Base-by-base conservation (phyloP, 1,140 invertebrate species). In the Stegodyphus mimosarum region DNA sequence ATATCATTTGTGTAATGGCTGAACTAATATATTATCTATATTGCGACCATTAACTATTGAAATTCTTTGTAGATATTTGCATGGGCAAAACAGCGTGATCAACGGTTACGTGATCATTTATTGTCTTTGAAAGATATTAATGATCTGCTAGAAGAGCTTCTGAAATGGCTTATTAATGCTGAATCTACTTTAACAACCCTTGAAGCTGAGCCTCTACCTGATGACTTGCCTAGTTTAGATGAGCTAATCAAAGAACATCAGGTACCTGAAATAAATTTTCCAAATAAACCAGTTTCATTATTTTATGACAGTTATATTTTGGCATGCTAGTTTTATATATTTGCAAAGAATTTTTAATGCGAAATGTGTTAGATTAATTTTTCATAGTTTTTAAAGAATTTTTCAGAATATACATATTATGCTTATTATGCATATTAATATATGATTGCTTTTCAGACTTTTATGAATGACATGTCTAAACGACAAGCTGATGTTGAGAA, bases 401-500 rank as follows among this genome's bases (percentile, higher is more conserved):
- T 33, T 3, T 3, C 3, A 33, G 33, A 33, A 1, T 33, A 33
- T 33, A 33, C 33, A 33, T 33, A 33, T 33, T 33, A 33, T 33
- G 33, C 33, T 33, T 33, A 33, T 33, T 33, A 33, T 33, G 33
- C 33, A 33, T 3, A 33, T 33, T 33, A 33, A 33, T 33, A 33
- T 33, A 33, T 33, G 33, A 33, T 13, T 18, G 7, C 7, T 17
- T 74, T 72, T 13, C 69, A 87, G 86, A 13, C 18, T 69, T 95
- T 97, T 87, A 98, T 97, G 96, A 96, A 97, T 89, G 95, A 95
- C 89, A 96, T 96, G 11, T 94, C 95, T 87, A 94, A 94, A 88
- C 90, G 95, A 73, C 96, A 97, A 90, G 92, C 93, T 69, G 96
- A 97, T 89, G 95, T 97, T n/a, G 96, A 97, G 90, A 92, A 95